Conservation (phyloP, 2,888 invertebrate species). For the Drosophila conformis region DNA sequence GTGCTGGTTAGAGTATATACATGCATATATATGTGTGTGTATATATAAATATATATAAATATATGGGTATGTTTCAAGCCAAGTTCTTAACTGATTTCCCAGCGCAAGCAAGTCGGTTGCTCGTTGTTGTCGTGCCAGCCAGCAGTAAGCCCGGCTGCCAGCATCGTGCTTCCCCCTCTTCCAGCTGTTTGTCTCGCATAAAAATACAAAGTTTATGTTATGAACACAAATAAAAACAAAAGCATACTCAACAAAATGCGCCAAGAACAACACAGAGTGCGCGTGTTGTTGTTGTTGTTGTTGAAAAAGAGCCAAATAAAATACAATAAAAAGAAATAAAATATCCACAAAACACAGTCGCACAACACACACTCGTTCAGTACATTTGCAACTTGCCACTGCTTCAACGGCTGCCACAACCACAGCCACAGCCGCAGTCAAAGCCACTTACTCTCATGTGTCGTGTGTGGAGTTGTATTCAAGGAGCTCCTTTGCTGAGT, state of each 20-base stretch:
- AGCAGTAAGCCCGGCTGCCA: conserved; percentile 21
- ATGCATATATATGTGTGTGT: conserved; percentile 16
- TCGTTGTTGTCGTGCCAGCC: conserved; percentile 56
- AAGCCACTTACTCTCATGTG: conserved; percentile 52
- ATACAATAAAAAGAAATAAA: conserved; percentile 77
- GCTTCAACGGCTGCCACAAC: conserved; percentile 45
- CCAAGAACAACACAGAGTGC: conserved; percentile 59
- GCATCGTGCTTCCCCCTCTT: conserved; percentile 25
- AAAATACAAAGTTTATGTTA: conserved; percentile 80
- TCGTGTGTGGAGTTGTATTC: conserved; percentile 15
- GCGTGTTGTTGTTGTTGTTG: conserved; percentile 37
- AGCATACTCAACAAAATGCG: conserved; percentile 57
- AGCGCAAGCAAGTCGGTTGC: conserved; percentile 75
- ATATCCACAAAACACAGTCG: conserved; percentile 58
- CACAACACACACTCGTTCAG: conserved; percentile 45
- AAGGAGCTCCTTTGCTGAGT: conserved; percentile 25
- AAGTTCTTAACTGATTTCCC: conserved; percentile 79
- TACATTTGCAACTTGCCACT: conserved; percentile 76
- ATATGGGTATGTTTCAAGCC: conserved; percentile 56
- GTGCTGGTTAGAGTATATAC: conserved; percentile 31
- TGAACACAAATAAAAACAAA: conserved; percentile 78
- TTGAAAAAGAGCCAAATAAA: conserved; percentile 63
- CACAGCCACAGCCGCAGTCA: conserved; percentile 16
- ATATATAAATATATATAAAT: conserved; percentile 21
- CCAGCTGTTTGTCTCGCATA: conserved; percentile 54